A percentile compares a stretch with the other conserved stretches of the same genome.
phyloP scores from a whole-genome alignment of 2,113 vertebrate genomes.

The Picathartes gymnocephalus region DNA sequence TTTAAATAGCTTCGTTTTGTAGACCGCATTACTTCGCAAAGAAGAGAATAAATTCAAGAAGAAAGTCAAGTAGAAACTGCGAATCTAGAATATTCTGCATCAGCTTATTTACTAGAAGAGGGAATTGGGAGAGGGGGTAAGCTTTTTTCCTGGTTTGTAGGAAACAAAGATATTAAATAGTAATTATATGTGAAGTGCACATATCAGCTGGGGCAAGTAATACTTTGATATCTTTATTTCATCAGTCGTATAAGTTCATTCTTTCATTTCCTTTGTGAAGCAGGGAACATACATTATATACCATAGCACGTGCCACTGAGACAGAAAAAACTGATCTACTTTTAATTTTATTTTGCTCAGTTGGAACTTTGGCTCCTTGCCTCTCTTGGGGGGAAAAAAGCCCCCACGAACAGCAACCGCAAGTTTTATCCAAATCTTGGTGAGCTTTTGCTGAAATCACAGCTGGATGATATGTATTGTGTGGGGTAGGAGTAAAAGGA shows the following conservation, averaged over 20 bases:
- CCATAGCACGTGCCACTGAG: not conserved
- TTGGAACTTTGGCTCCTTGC: constrained; percentile 1
- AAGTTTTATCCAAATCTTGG: constrained; percentile 52
- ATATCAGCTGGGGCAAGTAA: constrained; percentile 42
- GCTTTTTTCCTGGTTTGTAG: constrained; percentile 22
- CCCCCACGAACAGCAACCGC: not conserved
- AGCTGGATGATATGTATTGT: constrained; percentile 57
- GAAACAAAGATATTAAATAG: constrained; percentile 53
- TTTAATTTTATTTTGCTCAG: constrained; percentile 54
- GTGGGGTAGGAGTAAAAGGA: constrained; percentile 17
- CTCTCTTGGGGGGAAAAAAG: not conserved
- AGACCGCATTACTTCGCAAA: not conserved
- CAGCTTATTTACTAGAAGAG: constrained; percentile 33
- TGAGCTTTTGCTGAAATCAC: constrained; percentile 65
- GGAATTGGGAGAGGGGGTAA: constrained; percentile 21
- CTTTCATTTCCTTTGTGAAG: constrained; percentile 46
- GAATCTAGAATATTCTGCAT: constrained; percentile 31
- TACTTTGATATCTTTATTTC: constrained; percentile 52
- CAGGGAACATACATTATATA: constrained; percentile 13
- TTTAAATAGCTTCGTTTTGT: constrained; percentile 53
- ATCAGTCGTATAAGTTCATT: not conserved
- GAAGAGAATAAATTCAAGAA: constrained; percentile 20
- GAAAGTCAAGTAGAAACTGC: constrained; percentile 22
- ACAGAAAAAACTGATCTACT: not conserved
- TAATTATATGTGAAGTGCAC: constrained; percentile 31